Percentiles rank a stretch among this genome's conserved stretches.
These are phyloP conservation scores for Caenorhabditis briggsae DNA, from an alignment of 1,140 invertebrate species.

Conservation along the genomic window DNA sequence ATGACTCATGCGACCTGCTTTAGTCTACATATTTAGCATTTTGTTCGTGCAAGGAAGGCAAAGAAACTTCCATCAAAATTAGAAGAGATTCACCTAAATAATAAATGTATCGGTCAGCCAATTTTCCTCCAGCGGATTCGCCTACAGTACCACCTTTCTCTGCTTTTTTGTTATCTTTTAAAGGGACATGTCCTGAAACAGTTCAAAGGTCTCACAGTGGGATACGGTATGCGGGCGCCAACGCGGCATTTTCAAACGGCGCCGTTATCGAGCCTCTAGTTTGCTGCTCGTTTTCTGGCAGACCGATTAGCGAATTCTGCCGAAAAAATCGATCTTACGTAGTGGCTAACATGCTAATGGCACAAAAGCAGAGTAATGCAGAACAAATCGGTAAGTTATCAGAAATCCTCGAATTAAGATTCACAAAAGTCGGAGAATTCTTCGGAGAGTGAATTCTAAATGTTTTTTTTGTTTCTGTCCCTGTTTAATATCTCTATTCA, in stretches of 20 bases:
- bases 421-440: neutral
- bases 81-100: neutral
- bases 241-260: constrained; percentile 31
- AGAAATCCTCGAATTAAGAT: neutral
- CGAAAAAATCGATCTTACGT: neutral
- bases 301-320: neutral
- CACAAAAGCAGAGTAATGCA: constrained; percentile 22
- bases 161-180: neutral
- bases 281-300: constrained; percentile 15
- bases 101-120: neutral
- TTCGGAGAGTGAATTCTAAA: no score
- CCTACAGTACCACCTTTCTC: constrained; percentile 7
- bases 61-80: neutral
- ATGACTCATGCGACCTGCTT: no score
- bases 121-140: neutral
- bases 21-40: no score
- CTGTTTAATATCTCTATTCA: neutral
- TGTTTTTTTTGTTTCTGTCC: neutral
- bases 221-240: constrained; percentile 48
- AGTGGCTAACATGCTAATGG: constrained; percentile 17
- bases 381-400: neutral
- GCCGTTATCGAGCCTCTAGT: neutral
- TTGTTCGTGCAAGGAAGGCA: no score
- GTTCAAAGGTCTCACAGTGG: neutral
- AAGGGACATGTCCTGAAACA: constrained; percentile 4